phyloP scores from a whole-genome alignment of 2,797 vertebrate species.

The Apogon hyalosoma region DNA sequence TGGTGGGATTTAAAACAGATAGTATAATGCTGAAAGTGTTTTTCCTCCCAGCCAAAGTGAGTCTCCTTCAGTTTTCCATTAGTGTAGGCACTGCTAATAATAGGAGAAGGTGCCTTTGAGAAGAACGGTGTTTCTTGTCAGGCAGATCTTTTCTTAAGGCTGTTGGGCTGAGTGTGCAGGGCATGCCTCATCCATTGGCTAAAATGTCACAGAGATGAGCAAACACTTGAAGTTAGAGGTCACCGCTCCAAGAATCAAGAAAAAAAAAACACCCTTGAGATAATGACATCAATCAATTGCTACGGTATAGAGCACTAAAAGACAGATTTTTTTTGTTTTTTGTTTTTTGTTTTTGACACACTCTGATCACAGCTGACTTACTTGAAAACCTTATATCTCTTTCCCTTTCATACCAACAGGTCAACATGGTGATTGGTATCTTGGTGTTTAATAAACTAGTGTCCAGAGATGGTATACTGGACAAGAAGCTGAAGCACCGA shows the following conservation, averaged over 20 bases:
- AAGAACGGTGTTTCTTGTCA: conserved; percentile 63
- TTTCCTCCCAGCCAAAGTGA: conserved; percentile 12
- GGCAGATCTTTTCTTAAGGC: conserved; percentile 61
- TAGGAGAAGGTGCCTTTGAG: conserved; percentile 74
- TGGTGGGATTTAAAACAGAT: conserved; percentile 21
- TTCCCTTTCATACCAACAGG: conserved; percentile 81
- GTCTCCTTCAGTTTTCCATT: conserved; percentile 33
- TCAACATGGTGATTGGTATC: conserved; percentile 99
- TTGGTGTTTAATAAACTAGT: conserved; percentile 99
- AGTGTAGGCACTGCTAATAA: conserved; percentile 51
- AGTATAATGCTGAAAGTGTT: conserved; percentile 14
- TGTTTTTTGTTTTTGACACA: conserved; percentile 12
- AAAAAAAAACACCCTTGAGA: neutral
- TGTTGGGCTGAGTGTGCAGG: conserved; percentile 55
- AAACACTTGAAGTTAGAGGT: conserved; percentile 68
- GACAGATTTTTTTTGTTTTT: conserved; percentile 15
- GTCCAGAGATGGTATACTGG: conserved; percentile 99
- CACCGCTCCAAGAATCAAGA: conserved; percentile 49
- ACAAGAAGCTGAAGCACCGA: conserved; percentile 99
- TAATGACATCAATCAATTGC: conserved; percentile 44
- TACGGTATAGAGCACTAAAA: conserved; percentile 22
- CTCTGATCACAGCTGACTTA: neutral
- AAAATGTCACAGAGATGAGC: conserved; percentile 71
- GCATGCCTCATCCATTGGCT: conserved; percentile 59
- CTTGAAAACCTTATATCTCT: conserved; percentile 17